Evolutionary conservation across 2,797 vertebrate genomes (phyloP), one percentile per base, ranked within the genome.

Genomic region (Pachyuromys duprasi): DNA sequence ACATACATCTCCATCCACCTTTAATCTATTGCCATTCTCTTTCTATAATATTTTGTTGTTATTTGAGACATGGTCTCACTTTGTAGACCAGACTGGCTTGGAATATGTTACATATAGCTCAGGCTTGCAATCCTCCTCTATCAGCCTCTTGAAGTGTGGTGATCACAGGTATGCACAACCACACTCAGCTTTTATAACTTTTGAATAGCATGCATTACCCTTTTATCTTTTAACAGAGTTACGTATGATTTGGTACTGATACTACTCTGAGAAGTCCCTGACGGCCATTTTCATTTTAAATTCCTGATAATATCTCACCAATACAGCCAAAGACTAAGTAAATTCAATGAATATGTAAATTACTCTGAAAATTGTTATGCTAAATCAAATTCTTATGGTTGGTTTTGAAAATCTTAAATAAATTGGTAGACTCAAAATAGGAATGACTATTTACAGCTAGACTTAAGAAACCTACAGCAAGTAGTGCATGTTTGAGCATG

Each of bases 211-310:
- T 62, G 7, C 33, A 33, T 89, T n/a, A 83, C n/a, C 39, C 22
- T 95, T 87, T 55, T 65, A 91, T 55, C 83, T 69, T 78, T 57
- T 87, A 87, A 84, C n/a, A 94, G 76, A 92, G 95, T 93, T 83
- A 79, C 76, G 70, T 31, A 22, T 75, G 22, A 82, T 80, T 94
- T 18, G 55, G 36, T 94, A 83, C 57, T 88, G 28, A 90, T 49
- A 76, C 45, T 86, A 92, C 15, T 45, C 62, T 63, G 33, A 74
- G n/a, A 96, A 24, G 70, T 80, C 83, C 90, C 72, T 82, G 67
- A 76, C 60, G 28, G 55, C 49, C 45, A 92, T 15, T 91, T 69
- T 91, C 65, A 88, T 88, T 92, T 74, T 26, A 45, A 86, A 88
- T 70, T 93, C 9, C 53, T 93, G 31, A 78, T n/a, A 72, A 79